These are phyloP conservation scores for Parasteatoda lunata DNA, from an alignment of 2,888 invertebrate genomes.

Conservation along the genomic window DNA sequence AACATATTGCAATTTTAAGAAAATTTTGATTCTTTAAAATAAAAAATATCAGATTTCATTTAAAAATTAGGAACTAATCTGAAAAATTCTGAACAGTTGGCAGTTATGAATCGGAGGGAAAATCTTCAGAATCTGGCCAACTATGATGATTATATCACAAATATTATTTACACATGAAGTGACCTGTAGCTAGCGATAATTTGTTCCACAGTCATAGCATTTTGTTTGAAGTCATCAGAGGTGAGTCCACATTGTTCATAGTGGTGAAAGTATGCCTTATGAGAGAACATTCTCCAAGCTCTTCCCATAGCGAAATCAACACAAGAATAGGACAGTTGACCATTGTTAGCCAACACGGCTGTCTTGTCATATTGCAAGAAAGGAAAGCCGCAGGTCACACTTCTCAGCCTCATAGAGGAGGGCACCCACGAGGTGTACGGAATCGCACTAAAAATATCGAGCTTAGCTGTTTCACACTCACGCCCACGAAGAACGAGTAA, in stretches of 20 bases:
- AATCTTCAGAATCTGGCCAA: too few species aligned
- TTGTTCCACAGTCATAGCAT: slow-evolving; percentile 74
- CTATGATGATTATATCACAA: too few species aligned
- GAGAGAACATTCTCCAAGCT: slow-evolving; percentile 75
- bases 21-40: too few species aligned
- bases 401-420: slow-evolving; percentile 27
- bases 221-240: slow-evolving; percentile 74
- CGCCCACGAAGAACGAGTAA: slow-evolving; percentile 54
- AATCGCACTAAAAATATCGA: slow-evolving; percentile 37
- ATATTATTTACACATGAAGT: neutral
- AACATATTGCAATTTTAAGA: too few species aligned
- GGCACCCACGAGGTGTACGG: slow-evolving; percentile 63
- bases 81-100: too few species aligned
- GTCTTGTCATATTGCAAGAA: slow-evolving; percentile 74
- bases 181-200: slow-evolving; percentile 72
- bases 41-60: too few species aligned
- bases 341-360: slow-evolving; percentile 74
- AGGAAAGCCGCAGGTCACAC: slow-evolving; percentile 71
- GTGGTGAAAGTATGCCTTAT: slow-evolving; percentile 75
- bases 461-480: slow-evolving; percentile 48
- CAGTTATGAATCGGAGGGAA: too few species aligned
- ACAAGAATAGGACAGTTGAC: slow-evolving; percentile 72
- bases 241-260: slow-evolving; percentile 74
- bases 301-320: slow-evolving; percentile 73
- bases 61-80: too few species aligned